These are phyloP conservation scores for Cebus imitator DNA, from an alignment of 2,113 vertebrate species.

Conservation along the genomic window DNA sequence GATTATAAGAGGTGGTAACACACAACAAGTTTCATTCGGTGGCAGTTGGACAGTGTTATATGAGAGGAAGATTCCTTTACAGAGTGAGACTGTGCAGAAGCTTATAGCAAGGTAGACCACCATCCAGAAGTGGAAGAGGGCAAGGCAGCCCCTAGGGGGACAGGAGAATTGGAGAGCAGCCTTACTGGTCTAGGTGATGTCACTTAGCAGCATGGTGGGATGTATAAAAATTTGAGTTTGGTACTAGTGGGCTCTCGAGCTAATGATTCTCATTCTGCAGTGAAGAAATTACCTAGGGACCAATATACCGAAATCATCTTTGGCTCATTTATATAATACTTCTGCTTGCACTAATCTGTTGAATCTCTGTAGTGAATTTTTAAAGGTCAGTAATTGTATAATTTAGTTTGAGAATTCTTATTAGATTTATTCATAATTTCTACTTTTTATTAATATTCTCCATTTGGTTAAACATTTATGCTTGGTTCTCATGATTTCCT, in stretches of 20 bases:
- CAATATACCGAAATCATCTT: not conserved
- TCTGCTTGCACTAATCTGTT: not conserved
- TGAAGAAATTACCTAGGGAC: not conserved
- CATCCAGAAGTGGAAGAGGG: not conserved
- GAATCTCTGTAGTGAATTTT: not conserved
- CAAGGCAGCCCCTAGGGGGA: not conserved
- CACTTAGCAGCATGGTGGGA: not conserved
- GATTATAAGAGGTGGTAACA: not conserved
- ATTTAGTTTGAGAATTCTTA: not conserved
- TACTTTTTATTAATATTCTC: not conserved
- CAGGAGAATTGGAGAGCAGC: not conserved
- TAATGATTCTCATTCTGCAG: not conserved
- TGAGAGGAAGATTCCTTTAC: not conserved
- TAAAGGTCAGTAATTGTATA: not conserved
- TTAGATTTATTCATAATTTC: not conserved
- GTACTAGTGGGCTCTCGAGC: not conserved
- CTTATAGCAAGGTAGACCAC: not conserved
- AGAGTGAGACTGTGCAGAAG: not conserved
- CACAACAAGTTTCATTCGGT: not conserved
- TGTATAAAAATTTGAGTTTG: not conserved
- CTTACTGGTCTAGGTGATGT: not conserved
- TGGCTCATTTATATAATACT: not conserved
- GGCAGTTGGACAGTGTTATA: not conserved
- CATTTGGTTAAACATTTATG: not conserved
- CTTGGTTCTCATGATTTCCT: not conserved